A percentile compares a stretch with the other conserved stretches of the same genome.
phyloP scores from a whole-genome alignment of 2,888 invertebrate genomes.

The Coremacera marginata region DNA sequence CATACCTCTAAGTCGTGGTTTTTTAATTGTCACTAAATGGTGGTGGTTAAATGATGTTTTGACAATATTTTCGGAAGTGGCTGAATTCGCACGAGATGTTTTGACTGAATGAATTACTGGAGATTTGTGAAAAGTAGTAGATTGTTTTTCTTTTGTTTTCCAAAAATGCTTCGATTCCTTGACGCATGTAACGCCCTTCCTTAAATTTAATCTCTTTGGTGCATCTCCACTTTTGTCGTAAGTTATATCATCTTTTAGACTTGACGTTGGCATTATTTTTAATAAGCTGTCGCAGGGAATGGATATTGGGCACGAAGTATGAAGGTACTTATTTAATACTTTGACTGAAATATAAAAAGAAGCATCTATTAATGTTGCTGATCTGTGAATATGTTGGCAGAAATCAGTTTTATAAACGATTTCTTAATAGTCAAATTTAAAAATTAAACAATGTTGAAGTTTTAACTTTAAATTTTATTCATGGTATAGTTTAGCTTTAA shows the following conservation, averaged over 20 bases:
- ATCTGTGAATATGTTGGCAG: too few relatives aligned
- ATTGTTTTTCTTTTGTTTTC: neutral
- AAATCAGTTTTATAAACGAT: neutral
- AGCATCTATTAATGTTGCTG: slow-evolving; percentile 21
- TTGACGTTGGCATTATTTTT: neutral
- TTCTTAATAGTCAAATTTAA: neutral
- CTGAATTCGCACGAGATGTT: slow-evolving; percentile 40
- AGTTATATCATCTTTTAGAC: neutral
- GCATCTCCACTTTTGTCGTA: neutral
- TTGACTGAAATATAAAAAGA: slow-evolving; percentile 29
- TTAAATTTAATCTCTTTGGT: neutral
- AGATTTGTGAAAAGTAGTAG: neutral
- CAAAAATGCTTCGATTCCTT: neutral
- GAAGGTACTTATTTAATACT: slow-evolving; percentile 34
- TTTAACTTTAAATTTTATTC: neutral
- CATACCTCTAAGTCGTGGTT: slow-evolving; percentile 63
- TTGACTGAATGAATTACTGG: neutral
- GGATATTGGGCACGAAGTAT: neutral
- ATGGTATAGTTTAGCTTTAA: slow-evolving; percentile 47
- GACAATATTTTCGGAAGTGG: slow-evolving; percentile 58
- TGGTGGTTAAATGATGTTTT: slow-evolving; percentile 60
- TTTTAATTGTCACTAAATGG: slow-evolving; percentile 60
- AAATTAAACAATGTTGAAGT: neutral
- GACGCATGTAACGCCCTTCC: neutral
- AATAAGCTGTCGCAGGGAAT: neutral